Percentiles rank a stretch among this genome's conserved stretches.
Evolutionary conservation across 2,113 vertebrate species (phyloP).

Genomic region (Patagioenas fasciata): DNA sequence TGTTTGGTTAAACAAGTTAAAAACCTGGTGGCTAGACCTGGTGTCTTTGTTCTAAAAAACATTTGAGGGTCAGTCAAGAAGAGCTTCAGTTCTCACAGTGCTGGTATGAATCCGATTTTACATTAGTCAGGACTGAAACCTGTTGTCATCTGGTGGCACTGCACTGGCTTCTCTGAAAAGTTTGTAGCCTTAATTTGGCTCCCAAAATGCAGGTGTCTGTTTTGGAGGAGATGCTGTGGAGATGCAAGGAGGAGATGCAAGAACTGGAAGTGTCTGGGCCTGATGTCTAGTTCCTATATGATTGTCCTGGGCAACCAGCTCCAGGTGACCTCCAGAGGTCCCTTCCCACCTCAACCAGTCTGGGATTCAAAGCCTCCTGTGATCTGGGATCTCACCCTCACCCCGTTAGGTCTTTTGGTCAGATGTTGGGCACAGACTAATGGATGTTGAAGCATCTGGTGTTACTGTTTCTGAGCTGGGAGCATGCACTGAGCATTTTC

Average conservation of each 20-base stretch:
- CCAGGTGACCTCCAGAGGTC: not conserved
- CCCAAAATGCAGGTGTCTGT: accelerated
- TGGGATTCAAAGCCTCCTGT: not conserved
- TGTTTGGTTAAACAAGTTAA: not conserved
- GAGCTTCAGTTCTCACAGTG: not conserved
- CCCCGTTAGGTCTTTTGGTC: not conserved
- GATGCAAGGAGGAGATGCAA: too few species aligned
- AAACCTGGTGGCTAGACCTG: not conserved
- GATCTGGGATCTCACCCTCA: not conserved
- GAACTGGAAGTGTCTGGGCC: not conserved
- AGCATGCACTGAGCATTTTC: not conserved
- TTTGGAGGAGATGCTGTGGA: not conserved
- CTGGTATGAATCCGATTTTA: not conserved
- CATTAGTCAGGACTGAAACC: not conserved
- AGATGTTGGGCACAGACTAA: not conserved
- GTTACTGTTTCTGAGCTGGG: not conserved
- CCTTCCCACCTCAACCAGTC: not conserved
- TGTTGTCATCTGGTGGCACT: not conserved
- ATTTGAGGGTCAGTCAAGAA: not conserved
- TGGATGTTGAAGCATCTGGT: not conserved
- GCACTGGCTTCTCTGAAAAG: not conserved
- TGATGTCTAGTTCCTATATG: accelerated
- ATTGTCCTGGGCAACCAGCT: not conserved
- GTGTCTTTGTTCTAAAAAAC: not conserved
- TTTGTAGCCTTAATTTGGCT: not conserved